Conservation (phyloP, 1,140 invertebrate species). For the Drosophila nigromelanica region DNA sequence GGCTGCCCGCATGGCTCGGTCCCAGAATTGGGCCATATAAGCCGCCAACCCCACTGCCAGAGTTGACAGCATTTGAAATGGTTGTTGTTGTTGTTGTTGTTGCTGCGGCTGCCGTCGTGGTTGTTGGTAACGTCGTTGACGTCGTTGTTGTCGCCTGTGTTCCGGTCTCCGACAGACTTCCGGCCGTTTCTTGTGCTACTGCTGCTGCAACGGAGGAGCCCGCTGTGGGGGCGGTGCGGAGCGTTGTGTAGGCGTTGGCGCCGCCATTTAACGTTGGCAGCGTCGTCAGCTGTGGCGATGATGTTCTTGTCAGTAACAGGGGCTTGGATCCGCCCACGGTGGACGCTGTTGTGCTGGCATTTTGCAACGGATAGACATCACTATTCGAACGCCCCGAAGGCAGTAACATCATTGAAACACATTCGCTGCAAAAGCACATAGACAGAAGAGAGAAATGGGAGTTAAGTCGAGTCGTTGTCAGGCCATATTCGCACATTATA, state of each 20-base stretch:
- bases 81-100: constrained; percentile 26
- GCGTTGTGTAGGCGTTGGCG: constrained; percentile 37
- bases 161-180: constrained; percentile 68
- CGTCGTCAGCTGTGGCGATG: constrained; percentile 75
- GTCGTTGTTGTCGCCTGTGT: constrained; percentile 36
- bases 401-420: constrained; percentile 83
- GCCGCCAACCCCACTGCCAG: constrained; percentile 33
- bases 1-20: constrained; percentile 41
- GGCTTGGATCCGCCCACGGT: constrained; percentile 48
- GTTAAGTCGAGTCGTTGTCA: constrained; percentile 50
- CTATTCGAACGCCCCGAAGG: constrained; percentile 83
- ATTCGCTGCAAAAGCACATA: constrained; percentile 65
- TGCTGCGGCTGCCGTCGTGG: constrained; percentile 16
- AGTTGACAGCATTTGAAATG: constrained; percentile 14
- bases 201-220: constrained; percentile 14
- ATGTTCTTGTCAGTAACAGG: constrained; percentile 77
- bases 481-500: constrained; percentile 53
- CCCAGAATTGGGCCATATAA: constrained; percentile 67
- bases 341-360: constrained; percentile 45
- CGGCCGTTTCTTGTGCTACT: constrained; percentile 44
- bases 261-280: constrained; percentile 67
- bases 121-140: constrained; percentile 16
- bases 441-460: constrained; percentile 18
- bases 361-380: constrained; percentile 82
- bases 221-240: constrained; percentile 36